Percentiles rank a stretch among this genome's conserved stretches.
These are phyloP conservation scores for Dryas iulia DNA, from an alignment of 1,140 invertebrate species.

Conservation along the genomic window DNA sequence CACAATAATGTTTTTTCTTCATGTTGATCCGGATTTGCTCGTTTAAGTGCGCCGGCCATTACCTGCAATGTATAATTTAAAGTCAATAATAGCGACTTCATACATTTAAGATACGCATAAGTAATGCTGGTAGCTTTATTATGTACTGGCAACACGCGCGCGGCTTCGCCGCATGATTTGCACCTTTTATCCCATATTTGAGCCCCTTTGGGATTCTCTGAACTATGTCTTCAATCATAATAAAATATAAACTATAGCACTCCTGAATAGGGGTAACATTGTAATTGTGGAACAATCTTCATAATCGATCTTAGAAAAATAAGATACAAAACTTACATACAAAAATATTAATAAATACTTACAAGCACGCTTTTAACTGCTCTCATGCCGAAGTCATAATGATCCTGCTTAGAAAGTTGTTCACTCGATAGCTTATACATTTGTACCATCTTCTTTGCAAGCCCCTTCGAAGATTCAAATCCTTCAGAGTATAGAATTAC, in stretches of 20 bases:
- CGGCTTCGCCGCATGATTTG: too few species aligned
- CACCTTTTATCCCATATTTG: too few species aligned
- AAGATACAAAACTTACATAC: neutral
- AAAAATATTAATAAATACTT: too few species aligned
- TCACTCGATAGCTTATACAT: slow-evolving; percentile 96
- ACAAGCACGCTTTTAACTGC: slow-evolving; percentile 85
- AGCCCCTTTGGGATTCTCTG: too few species aligned
- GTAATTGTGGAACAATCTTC: too few species aligned
- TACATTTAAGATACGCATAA: neutral
- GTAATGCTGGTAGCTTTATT: too few species aligned
- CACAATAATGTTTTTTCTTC: slow-evolving; percentile 90
- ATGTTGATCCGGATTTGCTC: slow-evolving; percentile 89
- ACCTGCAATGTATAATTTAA: slow-evolving; percentile 74
- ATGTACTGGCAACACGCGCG: too few species aligned
- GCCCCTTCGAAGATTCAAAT: slow-evolving; percentile 91
- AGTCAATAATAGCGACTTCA: neutral
- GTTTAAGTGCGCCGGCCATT: slow-evolving; percentile 93
- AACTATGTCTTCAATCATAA: too few species aligned
- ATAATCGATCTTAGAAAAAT: neutral
- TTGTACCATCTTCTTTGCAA: slow-evolving; percentile 94
- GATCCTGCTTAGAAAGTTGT: slow-evolving; percentile 95
- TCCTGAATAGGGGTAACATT: too few species aligned
- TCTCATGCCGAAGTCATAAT: slow-evolving; percentile 96
- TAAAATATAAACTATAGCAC: too few species aligned
- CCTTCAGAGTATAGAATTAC: slow-evolving; percentile 96